phyloP scores from a whole-genome alignment of 2,113 vertebrate species.

The Anhinga rufa region DNA sequence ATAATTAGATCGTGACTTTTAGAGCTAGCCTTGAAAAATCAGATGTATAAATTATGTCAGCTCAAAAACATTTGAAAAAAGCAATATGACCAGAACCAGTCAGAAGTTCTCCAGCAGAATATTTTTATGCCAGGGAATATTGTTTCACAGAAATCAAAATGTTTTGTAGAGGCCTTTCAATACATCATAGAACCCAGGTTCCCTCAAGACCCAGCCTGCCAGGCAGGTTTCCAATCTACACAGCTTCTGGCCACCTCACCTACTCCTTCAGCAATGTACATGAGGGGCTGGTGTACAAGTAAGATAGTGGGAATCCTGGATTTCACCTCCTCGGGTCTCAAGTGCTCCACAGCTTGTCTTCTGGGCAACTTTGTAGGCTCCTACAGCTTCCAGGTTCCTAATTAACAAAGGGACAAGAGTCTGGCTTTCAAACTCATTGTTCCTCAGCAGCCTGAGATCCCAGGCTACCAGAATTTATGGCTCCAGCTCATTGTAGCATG shows the following conservation, averaged over 20 bases:
- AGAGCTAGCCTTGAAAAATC: neutral
- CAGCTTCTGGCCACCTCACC: neutral
- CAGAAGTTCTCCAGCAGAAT: neutral
- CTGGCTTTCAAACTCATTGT: neutral
- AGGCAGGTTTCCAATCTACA: neutral
- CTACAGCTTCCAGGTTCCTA: neutral
- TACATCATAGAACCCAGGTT: neutral
- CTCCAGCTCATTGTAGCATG: neutral
- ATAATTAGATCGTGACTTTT: neutral
- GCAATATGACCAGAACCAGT: neutral
- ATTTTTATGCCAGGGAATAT: neutral
- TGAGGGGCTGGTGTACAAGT: neutral
- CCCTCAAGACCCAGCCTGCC: neutral
- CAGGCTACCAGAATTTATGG: neutral
- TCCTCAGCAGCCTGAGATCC: neutral
- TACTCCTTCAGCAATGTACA: neutral
- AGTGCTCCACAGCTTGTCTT: neutral
- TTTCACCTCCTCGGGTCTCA: neutral
- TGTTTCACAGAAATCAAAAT: neutral
- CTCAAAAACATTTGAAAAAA: neutral
- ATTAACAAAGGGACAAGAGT: neutral
- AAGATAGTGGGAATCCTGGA: neutral
- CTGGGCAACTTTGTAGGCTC: neutral
- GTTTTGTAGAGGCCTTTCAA: neutral
- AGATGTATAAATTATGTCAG: neutral